Base-by-base conservation (phyloP, 2,113 vertebrate genomes). In the Pangasianodon hypophthalmus region DNA sequence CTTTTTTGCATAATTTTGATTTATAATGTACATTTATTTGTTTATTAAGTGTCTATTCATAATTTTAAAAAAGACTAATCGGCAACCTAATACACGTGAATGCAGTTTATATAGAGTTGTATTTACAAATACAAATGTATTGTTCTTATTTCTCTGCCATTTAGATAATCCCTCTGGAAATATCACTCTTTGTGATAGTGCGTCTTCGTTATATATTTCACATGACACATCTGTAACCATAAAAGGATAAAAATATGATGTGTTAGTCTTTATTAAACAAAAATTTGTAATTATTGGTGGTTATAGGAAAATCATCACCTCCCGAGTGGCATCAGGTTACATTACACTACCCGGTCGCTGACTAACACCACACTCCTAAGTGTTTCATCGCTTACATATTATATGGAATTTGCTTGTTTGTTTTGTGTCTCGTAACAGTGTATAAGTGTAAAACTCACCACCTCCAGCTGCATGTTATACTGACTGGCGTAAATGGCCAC, bases 381-480 rank as follows among this genome's bases (percentile, higher is more conserved):
- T 60, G 60, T 62, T 62, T 62, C 24, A 64, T 64, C 60, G 8
- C 26, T 64, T 29, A 64, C 60, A 29, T 3, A 64, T 13, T 69
- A 32, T 2, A 69, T 32, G 13, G 3, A 69, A 32, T 69, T 69
- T 69, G 3, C n/a, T n/a, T 0, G 3, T 67, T 71, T 37, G 67
- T 37, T 71, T 75, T 24, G 41, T 1, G 24, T 29, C 8, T 79
- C 4, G 73, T 46, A 11, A 48, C 18, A 14, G 48, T 26, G 24
- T 1, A 2, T 16, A 6, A 44, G 21, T 44, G 56, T 69, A 69
- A n/a, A 26, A 97, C 98, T 56, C 95, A 99, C 98, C 97, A 99
- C 98, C 95, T 99, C 98, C 64, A 99, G 94, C 97, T 99, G 98
- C 97, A 98, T 97, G 93, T 97, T 98, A 94, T 99, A 99, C 91